Evolutionary conservation across 2,888 invertebrate genomes (phyloP).

Genomic region (Eretmocerus hayati): DNA sequence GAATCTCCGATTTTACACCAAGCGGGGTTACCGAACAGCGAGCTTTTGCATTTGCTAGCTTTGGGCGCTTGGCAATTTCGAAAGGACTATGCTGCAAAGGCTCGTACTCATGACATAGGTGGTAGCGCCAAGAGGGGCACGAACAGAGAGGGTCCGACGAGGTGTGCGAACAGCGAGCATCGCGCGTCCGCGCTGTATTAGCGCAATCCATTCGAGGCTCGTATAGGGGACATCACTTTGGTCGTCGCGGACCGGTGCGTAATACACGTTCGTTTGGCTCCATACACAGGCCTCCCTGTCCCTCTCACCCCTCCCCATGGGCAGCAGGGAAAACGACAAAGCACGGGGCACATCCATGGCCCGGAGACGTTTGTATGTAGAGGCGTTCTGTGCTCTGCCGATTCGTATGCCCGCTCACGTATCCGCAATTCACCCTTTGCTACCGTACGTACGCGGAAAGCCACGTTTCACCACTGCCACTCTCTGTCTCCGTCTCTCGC

Average conservation of each 20-base stretch:
- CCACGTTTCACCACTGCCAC: conserved; percentile 2
- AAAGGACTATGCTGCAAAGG: too few species aligned
- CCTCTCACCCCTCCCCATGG: conserved; percentile 9
- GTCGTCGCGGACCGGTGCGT: too few species aligned
- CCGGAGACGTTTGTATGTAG: not conserved
- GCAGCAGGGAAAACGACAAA: conserved; percentile 8
- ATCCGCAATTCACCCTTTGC: conserved; percentile 39
- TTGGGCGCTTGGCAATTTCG: too few species aligned
- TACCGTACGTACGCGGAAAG: not conserved
- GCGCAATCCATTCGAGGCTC: conserved; percentile 34
- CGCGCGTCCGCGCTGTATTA: conserved; percentile 32
- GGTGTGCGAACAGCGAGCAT: not conserved
- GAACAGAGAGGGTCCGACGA: too few species aligned
- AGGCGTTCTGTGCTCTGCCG: conserved; percentile 15
- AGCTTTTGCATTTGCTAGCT: too few species aligned
- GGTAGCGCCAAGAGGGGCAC: too few species aligned
- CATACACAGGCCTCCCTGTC: too few species aligned
- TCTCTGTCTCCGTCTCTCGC: not conserved
- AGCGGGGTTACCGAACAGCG: too few species aligned
- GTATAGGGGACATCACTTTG: too few species aligned
- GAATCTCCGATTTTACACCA: too few species aligned
- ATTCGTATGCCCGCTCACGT: conserved; percentile 43
- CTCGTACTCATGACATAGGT: too few species aligned
- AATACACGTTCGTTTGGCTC: too few species aligned
- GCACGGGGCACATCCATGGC: conserved; percentile 6